Percentiles rank a stretch among this genome's conserved stretches.
phyloP scores from a whole-genome alignment of 1,140 invertebrate genomes.

The Adoxophyes honmai region DNA sequence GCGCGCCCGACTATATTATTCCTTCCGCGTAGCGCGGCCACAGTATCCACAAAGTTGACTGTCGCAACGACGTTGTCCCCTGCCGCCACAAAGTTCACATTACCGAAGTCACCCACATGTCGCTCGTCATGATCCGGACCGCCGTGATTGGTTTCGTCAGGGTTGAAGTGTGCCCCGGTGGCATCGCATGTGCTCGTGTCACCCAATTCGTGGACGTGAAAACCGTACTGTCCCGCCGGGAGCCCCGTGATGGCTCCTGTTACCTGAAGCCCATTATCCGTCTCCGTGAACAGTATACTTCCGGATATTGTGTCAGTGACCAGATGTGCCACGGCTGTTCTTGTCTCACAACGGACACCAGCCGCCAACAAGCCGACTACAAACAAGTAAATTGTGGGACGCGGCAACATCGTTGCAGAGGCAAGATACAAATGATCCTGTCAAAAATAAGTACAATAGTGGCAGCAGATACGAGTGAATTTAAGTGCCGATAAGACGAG shows the following conservation, averaged over 20 bases:
- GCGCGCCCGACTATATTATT: slow-evolving; percentile 87
- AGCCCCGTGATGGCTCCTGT: slow-evolving; percentile 84
- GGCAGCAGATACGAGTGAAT: not conserved
- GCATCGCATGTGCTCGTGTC: slow-evolving; percentile 83
- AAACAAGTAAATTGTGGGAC: slow-evolving; percentile 10
- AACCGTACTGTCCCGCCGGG: slow-evolving; percentile 81
- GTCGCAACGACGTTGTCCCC: slow-evolving; percentile 75
- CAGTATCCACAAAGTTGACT: slow-evolving; percentile 80
- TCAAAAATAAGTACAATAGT: not conserved
- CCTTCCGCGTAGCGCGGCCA: slow-evolving; percentile 80
- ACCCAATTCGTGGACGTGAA: slow-evolving; percentile 91
- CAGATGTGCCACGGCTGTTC: slow-evolving; percentile 41
- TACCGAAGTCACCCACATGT: slow-evolving; percentile 95
- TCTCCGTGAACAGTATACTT: slow-evolving; percentile 73
- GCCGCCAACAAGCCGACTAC: slow-evolving; percentile 16
- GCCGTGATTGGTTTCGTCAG: slow-evolving; percentile 56
- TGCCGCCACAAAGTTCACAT: slow-evolving; percentile 80
- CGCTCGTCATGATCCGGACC: slow-evolving; percentile 67
- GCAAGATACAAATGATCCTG: not conserved
- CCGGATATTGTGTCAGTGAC: slow-evolving; percentile 45
- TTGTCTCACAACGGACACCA: slow-evolving; percentile 21
- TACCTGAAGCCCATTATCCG: slow-evolving; percentile 73
- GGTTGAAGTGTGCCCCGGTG: slow-evolving; percentile 86
- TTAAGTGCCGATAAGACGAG: not conserved
- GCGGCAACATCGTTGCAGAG: slow-evolving; percentile 6